Conservation (phyloP, 2,888 invertebrate species). For the Bimastos eiseni region DNA sequence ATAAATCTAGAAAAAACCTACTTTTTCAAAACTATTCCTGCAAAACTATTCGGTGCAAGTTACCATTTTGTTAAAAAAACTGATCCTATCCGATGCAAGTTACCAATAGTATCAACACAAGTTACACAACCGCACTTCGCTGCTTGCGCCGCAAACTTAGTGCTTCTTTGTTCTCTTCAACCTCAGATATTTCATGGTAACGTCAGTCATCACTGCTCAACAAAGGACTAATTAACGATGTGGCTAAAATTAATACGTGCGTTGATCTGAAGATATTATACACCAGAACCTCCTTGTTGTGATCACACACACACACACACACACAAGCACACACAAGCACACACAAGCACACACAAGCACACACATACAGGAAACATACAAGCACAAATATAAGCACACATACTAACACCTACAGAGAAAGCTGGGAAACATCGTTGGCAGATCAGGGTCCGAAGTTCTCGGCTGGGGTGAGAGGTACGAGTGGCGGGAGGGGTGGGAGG, state of each 20-base stretch:
- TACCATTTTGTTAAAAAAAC: neutral
- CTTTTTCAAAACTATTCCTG: too few species aligned
- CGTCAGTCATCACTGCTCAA: neutral
- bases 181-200: neutral
- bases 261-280: neutral
- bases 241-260: neutral
- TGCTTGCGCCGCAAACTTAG: neutral
- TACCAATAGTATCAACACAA: neutral
- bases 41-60: too few species aligned
- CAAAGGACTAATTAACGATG: neutral
- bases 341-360: too few species aligned
- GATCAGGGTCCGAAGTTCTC: too few species aligned
- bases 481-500: too few species aligned
- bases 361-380: neutral
- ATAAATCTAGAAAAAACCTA: too few species aligned
- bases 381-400: too few species aligned
- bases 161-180: neutral
- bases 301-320: neutral
- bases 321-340: neutral
- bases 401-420: too few species aligned
- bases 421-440: too few species aligned
- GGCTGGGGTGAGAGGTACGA: too few species aligned
- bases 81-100: neutral
- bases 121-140: too few species aligned
- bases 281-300: neutral